These are phyloP conservation scores for Heloderma charlesbogerti DNA, from an alignment of 2,113 vertebrate genomes.

Conservation along the genomic window DNA sequence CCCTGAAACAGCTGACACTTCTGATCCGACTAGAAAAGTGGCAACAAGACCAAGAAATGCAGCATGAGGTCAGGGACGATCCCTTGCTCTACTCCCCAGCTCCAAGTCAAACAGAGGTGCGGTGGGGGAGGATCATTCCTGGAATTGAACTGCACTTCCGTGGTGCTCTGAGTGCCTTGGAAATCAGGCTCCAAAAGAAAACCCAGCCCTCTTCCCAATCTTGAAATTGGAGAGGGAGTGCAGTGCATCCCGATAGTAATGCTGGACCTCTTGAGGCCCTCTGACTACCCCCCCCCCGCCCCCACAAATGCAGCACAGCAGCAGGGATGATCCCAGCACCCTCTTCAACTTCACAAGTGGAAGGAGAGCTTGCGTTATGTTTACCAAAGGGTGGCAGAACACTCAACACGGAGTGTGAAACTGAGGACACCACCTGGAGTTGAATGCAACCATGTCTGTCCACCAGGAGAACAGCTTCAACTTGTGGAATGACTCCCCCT, in stretches of 20 bases:
- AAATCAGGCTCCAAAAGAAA: background rate
- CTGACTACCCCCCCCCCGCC: background rate
- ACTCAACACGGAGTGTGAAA: background rate
- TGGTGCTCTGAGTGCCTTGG: background rate
- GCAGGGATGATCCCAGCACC: background rate
- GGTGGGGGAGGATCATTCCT: background rate
- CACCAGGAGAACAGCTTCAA: background rate
- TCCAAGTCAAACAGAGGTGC: too few species aligned
- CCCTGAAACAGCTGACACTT: background rate
- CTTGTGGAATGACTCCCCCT: background rate
- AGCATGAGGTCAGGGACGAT: background rate
- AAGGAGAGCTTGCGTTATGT: too few species aligned
- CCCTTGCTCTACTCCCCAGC: background rate
- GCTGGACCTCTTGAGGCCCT: background rate
- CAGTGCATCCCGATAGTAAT: background rate
- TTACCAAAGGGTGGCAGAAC: background rate
- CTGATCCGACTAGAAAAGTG: background rate
- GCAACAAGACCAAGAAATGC: background rate
- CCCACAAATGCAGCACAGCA: background rate
- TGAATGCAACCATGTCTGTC: background rate
- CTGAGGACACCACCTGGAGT: background rate
- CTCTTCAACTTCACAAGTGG: background rate
- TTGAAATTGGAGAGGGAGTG: background rate
- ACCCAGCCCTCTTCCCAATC: background rate
- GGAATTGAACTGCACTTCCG: background rate